Base-by-base conservation (phyloP, 2,888 invertebrate species). In the Xestia c-nigrum region DNA sequence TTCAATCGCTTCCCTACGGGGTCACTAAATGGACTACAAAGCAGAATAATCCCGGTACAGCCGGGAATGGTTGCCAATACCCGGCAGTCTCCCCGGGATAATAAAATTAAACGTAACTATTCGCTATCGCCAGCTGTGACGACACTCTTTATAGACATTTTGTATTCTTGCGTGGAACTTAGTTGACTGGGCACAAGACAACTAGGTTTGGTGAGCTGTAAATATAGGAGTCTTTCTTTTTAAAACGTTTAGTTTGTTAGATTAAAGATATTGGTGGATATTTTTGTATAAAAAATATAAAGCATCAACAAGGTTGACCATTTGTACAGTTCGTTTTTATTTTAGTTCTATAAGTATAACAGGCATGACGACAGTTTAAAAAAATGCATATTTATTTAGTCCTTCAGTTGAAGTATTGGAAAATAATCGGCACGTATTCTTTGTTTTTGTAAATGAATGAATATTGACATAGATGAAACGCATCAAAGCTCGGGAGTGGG, bases 101-200 rank as follows among this genome's bases (percentile, higher is more conserved):
- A 87, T 89, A 86, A 86, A 87, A 89, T 89, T 88, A 87, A 88
- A 84, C 70, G 81, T 80, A 85, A 85, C 87, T 85, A 83, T 81
- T 76, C 67, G 76, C 78, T 65, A 71, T 69, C 68, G 72, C 46
- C 85, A 76, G 83, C 85, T 72, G 74, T 79, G 85, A 84, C 72
- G 79, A 68, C 73, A 86, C 73, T 79, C 73, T 84, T 81, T 84
- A 79, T 74, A 79, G 76, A 63, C 80, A 74, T 82, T 85, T 87
- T 81, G 84, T 87, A 82, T 82, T 86, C 86, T 83, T 83, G 75
- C 76, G 77, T 83, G 74, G 80, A 78, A 73, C 81, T 85, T 64
- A 74, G 76, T 83, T 81, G 80, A 78, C 76, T 66, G 72, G 67
- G 79, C 71, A 76, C 57, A 57, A 64, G 73, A 63, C 73, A 81